Conservation (phyloP, 1,140 invertebrate species). For the Bursaphelenchus mucronatus region DNA sequence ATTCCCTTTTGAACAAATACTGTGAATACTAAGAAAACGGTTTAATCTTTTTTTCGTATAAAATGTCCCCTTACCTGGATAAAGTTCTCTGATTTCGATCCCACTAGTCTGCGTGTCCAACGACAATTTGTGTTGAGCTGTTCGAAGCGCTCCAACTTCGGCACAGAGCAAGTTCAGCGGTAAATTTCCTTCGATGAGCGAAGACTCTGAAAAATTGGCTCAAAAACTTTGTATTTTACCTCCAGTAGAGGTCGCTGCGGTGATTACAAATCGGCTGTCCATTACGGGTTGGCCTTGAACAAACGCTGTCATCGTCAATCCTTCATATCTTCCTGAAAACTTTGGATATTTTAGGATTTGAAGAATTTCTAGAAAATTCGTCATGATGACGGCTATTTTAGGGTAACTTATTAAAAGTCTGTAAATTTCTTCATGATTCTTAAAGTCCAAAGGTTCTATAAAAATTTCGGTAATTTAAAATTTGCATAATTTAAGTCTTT, state of each 20-base stretch:
- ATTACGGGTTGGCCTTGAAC: constrained; percentile 26
- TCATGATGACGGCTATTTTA: too few species aligned
- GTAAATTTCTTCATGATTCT: too few species aligned
- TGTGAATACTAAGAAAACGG: too few species aligned
- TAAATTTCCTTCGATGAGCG: constrained; percentile 17
- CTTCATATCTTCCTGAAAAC: too few species aligned
- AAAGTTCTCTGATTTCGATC: constrained; percentile 30
- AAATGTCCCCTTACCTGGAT: constrained; percentile 28
- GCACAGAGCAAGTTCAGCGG: constrained; percentile 35
- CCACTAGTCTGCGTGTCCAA: constrained; percentile 24
- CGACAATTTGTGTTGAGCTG: constrained; percentile 34
- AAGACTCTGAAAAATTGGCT: constrained; percentile 13
- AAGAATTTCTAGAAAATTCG: too few species aligned
- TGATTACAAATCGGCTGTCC: constrained; percentile 18
- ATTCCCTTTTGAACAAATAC: too few species aligned
- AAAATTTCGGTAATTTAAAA: too few species aligned
- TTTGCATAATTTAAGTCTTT: too few species aligned
- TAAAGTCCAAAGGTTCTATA: too few species aligned
- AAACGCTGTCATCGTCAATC: too few species aligned
- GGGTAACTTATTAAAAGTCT: too few species aligned
- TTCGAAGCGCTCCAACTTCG: constrained; percentile 28
- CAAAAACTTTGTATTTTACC: constrained; percentile 11
- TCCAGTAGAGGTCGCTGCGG: constrained; percentile 23
- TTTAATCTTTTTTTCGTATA: not conserved
- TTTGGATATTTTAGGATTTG: too few species aligned